Percentiles rank a stretch among this genome's conserved stretches.
Conservation (phyloP, 2,888 invertebrate species). For the Pandemis corylana region DNA sequence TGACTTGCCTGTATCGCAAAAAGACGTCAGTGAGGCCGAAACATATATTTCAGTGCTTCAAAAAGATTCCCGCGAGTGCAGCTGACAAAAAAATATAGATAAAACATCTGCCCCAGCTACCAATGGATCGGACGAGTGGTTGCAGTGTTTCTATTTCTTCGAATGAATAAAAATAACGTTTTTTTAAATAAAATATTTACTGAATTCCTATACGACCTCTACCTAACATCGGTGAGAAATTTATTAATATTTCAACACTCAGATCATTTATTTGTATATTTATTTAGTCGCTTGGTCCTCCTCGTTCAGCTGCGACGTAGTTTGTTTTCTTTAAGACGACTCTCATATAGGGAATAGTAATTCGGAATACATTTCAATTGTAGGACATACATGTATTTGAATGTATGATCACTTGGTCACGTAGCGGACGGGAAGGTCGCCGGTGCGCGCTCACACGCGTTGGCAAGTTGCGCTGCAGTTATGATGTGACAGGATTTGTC, state of each 20-base stretch:
- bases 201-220: background rate
- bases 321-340: background rate
- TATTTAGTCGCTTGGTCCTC: background rate
- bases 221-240: background rate
- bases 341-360: slow-evolving; percentile 2
- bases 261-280: background rate
- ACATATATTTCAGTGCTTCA: too few species aligned
- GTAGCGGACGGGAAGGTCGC: background rate
- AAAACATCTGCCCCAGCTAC: background rate
- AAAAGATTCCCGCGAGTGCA: too few species aligned
- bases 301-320: background rate
- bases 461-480: background rate
- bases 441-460: background rate
- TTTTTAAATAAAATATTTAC: background rate
- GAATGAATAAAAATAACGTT: slow-evolving; percentile 25
- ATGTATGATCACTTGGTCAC: background rate
- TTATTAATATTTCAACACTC: background rate
- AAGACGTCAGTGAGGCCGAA: too few species aligned
- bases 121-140: background rate
- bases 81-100: too few species aligned
- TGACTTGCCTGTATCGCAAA: too few species aligned
- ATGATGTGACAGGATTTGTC: slow-evolving; percentile 4
- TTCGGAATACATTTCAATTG: background rate
- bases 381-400: background rate
- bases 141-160: slow-evolving; percentile 37